Percentiles rank a stretch among this genome's conserved stretches.
Evolutionary conservation across 1,140 invertebrate genomes (phyloP).

Genomic region (Phymastichus coffea): DNA sequence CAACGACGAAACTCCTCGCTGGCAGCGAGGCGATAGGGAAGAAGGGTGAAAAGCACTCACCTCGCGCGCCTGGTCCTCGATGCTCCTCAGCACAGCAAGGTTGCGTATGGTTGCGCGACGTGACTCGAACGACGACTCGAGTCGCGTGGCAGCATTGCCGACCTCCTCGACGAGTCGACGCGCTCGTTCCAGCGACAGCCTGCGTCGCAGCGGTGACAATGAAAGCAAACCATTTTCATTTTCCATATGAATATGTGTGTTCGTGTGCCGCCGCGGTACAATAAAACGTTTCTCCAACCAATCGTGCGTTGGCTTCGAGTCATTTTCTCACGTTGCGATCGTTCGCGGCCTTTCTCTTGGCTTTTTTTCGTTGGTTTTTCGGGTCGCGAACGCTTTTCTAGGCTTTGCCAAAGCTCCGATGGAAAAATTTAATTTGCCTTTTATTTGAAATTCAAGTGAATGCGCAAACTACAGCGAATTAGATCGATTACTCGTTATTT

Average conservation of each 20-base stretch:
- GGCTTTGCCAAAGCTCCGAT: too few species aligned
- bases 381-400: too few species aligned
- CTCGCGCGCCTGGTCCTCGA: slow-evolving; percentile 55
- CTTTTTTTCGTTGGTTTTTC: too few species aligned
- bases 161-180: slow-evolving; percentile 51
- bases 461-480: too few species aligned
- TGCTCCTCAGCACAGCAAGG: slow-evolving; percentile 51
- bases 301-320: too few species aligned
- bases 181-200: slow-evolving; percentile 49
- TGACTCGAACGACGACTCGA: slow-evolving; percentile 54
- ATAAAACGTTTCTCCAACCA: too few species aligned
- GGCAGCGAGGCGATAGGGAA: not conserved
- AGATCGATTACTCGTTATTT: too few species aligned
- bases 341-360: too few species aligned
- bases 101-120: slow-evolving; percentile 53
- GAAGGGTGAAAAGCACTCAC: slow-evolving; percentile 37
- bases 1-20: not conserved
- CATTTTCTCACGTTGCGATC: too few species aligned
- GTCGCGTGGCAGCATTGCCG: slow-evolving; percentile 50
- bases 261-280: not conserved
- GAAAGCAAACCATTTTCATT: not conserved
- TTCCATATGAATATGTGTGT: not conserved
- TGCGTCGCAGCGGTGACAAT: slow-evolving; percentile 12
- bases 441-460: too few species aligned
- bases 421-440: too few species aligned